Evolutionary conservation across 2,888 invertebrate species (phyloP).

Genomic region (Drosophila neoperkinsi): DNA sequence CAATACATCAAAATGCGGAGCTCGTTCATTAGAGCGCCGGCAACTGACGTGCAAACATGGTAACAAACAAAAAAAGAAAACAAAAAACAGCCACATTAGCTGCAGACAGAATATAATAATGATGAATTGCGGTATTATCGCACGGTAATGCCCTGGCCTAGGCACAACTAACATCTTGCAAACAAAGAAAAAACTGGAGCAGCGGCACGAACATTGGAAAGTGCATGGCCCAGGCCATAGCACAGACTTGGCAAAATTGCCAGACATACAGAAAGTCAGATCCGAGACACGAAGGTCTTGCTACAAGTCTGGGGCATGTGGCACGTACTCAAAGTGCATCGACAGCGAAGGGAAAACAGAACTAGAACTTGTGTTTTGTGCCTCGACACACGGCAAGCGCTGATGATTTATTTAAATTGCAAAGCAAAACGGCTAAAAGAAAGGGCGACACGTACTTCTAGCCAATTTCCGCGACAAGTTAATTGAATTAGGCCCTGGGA

Average conservation of each 20-base stretch:
- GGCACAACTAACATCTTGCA: constrained; percentile 38
- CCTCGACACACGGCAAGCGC: constrained; percentile 43
- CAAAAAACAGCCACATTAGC: constrained; percentile 27
- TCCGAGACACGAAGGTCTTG: constrained; percentile 41
- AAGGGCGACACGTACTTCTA: constrained; percentile 60
- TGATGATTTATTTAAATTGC: constrained; percentile 84
- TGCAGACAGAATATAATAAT: constrained; percentile 73
- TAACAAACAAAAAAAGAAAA: constrained; percentile 18
- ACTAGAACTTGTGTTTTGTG: constrained; percentile 28
- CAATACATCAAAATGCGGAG: constrained; percentile 71
- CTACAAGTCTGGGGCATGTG: constrained; percentile 38
- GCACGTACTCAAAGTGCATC: constrained; percentile 73
- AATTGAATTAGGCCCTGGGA: constrained; percentile 71
- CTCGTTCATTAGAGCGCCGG: constrained; percentile 68
- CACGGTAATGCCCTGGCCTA: constrained; percentile 70
- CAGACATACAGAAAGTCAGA: constrained; percentile 28
- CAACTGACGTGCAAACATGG: constrained; percentile 52
- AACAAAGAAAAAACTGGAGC: constrained; percentile 63
- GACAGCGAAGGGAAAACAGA: constrained; percentile 48
- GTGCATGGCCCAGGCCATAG: constrained; percentile 42
- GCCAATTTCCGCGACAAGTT: constrained; percentile 73
- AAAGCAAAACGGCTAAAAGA: constrained; percentile 54
- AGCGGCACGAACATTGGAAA: constrained; percentile 72
- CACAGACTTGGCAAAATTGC: constrained; percentile 62
- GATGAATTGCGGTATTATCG: constrained; percentile 83